Conservation (phyloP, 2,797 vertebrate species). For the Eospalax fontanierii region DNA sequence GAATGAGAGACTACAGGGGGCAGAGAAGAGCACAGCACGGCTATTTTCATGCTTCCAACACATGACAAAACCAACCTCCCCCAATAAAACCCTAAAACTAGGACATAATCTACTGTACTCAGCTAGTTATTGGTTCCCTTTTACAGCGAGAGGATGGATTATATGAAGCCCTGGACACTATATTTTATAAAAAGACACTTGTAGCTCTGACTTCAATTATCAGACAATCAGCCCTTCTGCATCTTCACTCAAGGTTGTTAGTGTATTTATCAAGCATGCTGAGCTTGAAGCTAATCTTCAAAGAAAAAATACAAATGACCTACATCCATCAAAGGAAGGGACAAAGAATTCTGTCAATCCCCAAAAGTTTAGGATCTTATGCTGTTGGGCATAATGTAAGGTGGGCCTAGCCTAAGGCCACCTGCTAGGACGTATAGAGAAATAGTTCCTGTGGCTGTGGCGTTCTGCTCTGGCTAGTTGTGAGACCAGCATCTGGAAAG, state of each 20-base stretch:
- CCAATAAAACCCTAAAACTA: not conserved
- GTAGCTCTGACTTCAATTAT: not conserved
- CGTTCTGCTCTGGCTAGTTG: no score
- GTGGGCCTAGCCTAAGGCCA: no score
- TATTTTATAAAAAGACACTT: not conserved
- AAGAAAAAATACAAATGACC: not conserved
- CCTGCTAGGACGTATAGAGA: no score
- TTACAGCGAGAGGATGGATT: not conserved
- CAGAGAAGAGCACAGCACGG: not conserved
- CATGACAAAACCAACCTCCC: conserved; percentile 19
- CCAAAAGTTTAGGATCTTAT: not conserved
- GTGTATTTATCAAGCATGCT: not conserved
- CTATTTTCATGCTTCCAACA: conserved; percentile 24
- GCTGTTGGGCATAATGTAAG: no score
- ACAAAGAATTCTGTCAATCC: not conserved
- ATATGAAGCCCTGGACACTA: not conserved
- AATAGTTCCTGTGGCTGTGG: no score
- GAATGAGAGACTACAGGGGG: not conserved
- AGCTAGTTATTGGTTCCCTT: not conserved
- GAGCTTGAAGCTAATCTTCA: not conserved
- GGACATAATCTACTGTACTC: not conserved
- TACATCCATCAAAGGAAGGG: not conserved
- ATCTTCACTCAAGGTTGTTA: not conserved
- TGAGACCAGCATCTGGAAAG: no score
- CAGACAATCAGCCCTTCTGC: not conserved